Evolutionary conservation across 1,140 invertebrate species (phyloP), one percentile per base, ranked within the genome.

Genomic region (Mycetomoellerius zeteki): DNA sequence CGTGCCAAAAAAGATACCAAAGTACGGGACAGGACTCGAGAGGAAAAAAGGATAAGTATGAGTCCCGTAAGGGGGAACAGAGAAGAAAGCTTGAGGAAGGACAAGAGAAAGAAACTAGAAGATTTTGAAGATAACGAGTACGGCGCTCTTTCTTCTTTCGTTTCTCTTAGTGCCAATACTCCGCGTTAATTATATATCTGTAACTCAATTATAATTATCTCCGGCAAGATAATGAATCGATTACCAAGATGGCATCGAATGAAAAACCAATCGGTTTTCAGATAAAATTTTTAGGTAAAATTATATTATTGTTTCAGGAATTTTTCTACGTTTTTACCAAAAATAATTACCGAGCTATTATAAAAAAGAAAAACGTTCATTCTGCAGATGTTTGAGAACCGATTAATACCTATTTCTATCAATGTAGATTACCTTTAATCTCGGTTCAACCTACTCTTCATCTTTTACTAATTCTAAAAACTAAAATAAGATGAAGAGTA

Each of bases 51-150:
- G 75, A 84, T 72, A 86, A 89, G 77, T 76, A 62, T 56, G 78
- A 90, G 64, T 62, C 76, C 56, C 58, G 76, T 69, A 80, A 56
- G 47, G 85, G 85, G 50, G 43, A 85, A 86, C 50, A n/a, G 50
- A 77, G 60, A 78, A 65, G 12, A 58, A 56, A 69, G 30, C 3
- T 58, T 33, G 33, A 54, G 56, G 65, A 78, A 88, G 85, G 33
- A 76, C 69, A 73, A 80, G 65, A 19, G 10, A 47, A 16, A 87
- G 80, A 85, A 5, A 50, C 14, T 52, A 76, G 64, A 69, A 89
- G 93, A 91, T 93, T 92, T 93, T 89, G 69, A 89, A 90, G 92
- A 93, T 93, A 94, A 90, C 90, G 89, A 89, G 91, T 71, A 91
- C 89, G 92, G 89, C 85, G 88, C 75, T 80, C 81, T 86, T 86